Percentiles rank a stretch among this genome's conserved stretches.
These are phyloP conservation scores for Malacoctenus gilli DNA, from an alignment of 2,797 vertebrate genomes.

Conservation along the genomic window DNA sequence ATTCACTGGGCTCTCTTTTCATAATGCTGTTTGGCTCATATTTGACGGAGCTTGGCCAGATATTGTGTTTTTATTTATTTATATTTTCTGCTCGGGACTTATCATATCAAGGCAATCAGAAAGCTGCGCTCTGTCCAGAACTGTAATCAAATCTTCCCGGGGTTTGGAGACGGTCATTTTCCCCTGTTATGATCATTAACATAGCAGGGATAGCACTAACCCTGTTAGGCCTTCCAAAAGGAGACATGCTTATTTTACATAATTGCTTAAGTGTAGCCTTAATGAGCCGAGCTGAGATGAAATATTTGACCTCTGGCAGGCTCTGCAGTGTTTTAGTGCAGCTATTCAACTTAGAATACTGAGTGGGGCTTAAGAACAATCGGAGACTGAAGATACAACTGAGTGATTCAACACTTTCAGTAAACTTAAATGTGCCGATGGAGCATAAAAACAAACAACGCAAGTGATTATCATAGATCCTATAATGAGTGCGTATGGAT, in stretches of 20 bases:
- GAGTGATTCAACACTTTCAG: no score
- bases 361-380: conserved; percentile 25
- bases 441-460: conserved; percentile 10
- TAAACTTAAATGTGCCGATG: no score
- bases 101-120: conserved; percentile 71
- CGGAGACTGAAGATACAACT: no score
- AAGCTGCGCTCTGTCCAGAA: conserved; percentile 58
- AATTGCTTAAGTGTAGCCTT: conserved; percentile 70
- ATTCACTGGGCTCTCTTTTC: conserved; percentile 23
- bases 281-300: conserved; percentile 66
- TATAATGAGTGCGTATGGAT: neutral
- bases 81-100: conserved; percentile 34
- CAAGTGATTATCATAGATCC: neutral
- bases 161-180: conserved; percentile 67
- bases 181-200: conserved; percentile 77
- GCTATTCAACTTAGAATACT: conserved; percentile 38
- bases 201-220: conserved; percentile 72
- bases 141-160: conserved; percentile 74
- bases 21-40: conserved; percentile 30
- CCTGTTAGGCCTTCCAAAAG: conserved; percentile 69
- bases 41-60: conserved; percentile 47
- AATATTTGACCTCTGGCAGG: conserved; percentile 62
- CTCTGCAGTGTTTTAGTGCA: conserved; percentile 36
- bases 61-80: conserved; percentile 33
- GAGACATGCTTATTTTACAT: conserved; percentile 75